Evolutionary conservation across 2,888 invertebrate genomes (phyloP).

Genomic region (Sceliomorpha sp.): DNA sequence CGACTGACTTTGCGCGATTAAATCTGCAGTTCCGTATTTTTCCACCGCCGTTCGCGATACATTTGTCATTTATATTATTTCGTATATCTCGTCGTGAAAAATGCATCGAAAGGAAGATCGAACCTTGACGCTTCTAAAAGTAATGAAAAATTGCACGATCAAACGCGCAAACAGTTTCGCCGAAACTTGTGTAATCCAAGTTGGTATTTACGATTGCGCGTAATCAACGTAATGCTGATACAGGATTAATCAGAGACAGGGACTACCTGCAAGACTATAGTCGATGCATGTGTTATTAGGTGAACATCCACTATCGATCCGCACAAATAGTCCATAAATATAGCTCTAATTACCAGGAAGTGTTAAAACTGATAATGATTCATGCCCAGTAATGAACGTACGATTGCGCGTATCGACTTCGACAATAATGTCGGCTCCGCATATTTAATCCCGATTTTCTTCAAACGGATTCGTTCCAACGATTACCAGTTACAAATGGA

Average conservation of each 20-base stretch:
- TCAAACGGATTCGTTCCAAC: no score
- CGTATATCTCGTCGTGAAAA: no score
- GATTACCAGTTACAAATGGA: no score
- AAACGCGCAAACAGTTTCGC: no score
- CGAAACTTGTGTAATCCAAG: conserved; percentile 1
- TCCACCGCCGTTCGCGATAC: no score
- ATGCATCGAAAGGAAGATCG: no score
- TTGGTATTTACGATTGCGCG: conserved; percentile 29
- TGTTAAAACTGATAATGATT: conserved; percentile 45
- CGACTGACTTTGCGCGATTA: no score
- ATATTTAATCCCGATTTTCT: not conserved
- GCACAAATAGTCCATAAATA: conserved; percentile 38
- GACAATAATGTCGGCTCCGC: conserved; percentile 23
- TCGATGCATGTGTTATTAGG: conserved; percentile 44
- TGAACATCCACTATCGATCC: conserved; percentile 43
- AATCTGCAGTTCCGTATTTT: no score
- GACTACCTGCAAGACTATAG: conserved; percentile 42
- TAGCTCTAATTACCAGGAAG: conserved; percentile 37
- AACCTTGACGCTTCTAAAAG: no score
- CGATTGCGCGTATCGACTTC: conserved; percentile 42
- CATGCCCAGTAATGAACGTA: conserved; percentile 37
- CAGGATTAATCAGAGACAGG: conserved; percentile 48
- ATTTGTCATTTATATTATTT: no score
- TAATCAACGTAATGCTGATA: conserved; percentile 40
- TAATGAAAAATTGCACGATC: no score